These are phyloP conservation scores for Uria lomvia DNA, from an alignment of 2,113 vertebrate genomes.

Conservation along the genomic window DNA sequence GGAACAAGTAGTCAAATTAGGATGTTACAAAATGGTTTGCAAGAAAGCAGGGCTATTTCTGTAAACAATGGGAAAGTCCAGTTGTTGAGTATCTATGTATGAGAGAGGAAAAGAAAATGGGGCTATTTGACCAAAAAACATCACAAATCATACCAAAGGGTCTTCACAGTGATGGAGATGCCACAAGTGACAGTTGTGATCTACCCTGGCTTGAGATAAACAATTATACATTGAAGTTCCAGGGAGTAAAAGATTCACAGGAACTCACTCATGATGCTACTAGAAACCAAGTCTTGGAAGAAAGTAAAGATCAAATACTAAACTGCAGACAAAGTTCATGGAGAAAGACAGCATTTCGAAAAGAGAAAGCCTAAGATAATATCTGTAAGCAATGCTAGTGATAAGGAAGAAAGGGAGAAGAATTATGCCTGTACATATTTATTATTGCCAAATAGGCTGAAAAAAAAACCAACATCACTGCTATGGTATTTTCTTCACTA, in stretches of 20 bases:
- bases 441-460: constrained; percentile 26
- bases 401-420: not conserved
- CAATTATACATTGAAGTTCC: not conserved
- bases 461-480: not conserved
- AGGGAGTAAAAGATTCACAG: not conserved
- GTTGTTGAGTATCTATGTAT: not conserved
- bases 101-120: not conserved
- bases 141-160: not conserved
- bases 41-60: constrained; percentile 21
- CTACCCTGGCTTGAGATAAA: not conserved
- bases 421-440: not conserved
- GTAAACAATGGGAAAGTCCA: constrained; percentile 2
- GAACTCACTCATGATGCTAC: not conserved
- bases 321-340: not conserved
- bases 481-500: constrained; percentile 34
- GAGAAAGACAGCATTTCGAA: not conserved
- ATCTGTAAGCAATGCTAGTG: not conserved
- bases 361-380: constrained; percentile 13
- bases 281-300: not conserved
- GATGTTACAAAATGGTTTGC: constrained; percentile 11
- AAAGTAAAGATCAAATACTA: not conserved
- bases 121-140: not conserved
- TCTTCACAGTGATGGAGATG: not conserved
- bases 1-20: constrained; percentile 40
- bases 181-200: not conserved